Evolutionary conservation across 1,140 invertebrate species (phyloP).

Genomic region (Aphaenogaster ashmeadi): DNA sequence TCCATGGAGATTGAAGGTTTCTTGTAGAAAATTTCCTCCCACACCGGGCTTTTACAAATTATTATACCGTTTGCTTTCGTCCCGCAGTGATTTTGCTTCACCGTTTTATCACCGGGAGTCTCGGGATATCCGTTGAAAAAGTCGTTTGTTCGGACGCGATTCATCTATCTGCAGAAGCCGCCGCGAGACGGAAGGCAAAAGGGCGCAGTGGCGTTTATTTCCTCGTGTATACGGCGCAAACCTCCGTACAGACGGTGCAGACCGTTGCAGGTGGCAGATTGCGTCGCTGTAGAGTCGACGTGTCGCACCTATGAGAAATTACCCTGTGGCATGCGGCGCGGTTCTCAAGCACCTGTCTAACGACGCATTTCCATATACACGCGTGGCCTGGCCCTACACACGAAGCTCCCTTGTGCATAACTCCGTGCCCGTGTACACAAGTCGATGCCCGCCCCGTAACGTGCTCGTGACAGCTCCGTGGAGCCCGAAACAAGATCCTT

Average conservation of each 20-base stretch:
- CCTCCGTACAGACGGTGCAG: constrained; percentile 1
- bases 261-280: constrained; percentile 74
- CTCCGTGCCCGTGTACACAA: constrained; percentile 10
- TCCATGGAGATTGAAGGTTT: background rate
- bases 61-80: constrained; percentile 5
- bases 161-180: background rate
- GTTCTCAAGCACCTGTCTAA: constrained; percentile 67
- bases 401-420: constrained; percentile 11
- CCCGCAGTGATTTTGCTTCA: background rate
- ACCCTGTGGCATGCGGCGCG: constrained; percentile 70
- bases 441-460: constrained; percentile 19
- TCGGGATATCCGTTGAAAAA: background rate
- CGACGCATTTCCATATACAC: constrained; percentile 54
- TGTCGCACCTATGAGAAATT: constrained; percentile 78
- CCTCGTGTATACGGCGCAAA: background rate
- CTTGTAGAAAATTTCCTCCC: background rate
- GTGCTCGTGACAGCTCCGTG: constrained; percentile 55
- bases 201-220: background rate
- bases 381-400: constrained; percentile 30
- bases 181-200: background rate
- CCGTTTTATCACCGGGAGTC: background rate
- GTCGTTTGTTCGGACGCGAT: constrained; percentile 19
- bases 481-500: constrained; percentile 68
- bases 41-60: background rate
- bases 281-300: constrained; percentile 65